These are phyloP conservation scores for Drymonia ruficornis DNA, from an alignment of 2,888 invertebrate species.

Conservation along the genomic window DNA sequence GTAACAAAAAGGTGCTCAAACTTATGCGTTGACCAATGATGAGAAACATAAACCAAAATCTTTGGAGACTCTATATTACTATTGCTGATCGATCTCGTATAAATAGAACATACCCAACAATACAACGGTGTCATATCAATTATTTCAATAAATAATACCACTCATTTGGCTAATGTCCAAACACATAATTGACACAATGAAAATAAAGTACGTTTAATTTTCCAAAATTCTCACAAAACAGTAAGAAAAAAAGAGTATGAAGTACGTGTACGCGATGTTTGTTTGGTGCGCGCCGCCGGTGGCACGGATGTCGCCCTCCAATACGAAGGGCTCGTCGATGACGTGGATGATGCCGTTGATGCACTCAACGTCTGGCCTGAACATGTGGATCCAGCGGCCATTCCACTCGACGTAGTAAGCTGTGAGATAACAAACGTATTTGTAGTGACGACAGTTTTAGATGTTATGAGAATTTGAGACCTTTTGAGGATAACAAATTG, in stretches of 20 bases:
- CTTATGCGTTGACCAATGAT: neutral
- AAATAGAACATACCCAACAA: neutral
- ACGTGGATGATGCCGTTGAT: constrained; percentile 98
- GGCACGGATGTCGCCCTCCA: constrained; percentile 92
- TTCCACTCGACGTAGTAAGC: constrained; percentile 95
- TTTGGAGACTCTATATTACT: neutral
- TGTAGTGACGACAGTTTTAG: neutral
- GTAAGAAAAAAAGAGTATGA: constrained; percentile 56
- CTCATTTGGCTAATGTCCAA: constrained; percentile 25
- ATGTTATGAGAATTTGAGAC: neutral
- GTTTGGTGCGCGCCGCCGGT: constrained; percentile 76
- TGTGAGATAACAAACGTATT: constrained; percentile 57
- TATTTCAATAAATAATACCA: constrained; percentile 3
- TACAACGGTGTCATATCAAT: neutral
- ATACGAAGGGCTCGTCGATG: constrained; percentile 94
- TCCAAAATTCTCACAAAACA: constrained; percentile 62
- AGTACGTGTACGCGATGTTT: constrained; percentile 45
- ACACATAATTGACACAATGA: constrained; percentile 41
- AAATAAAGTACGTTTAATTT: constrained; percentile 50
- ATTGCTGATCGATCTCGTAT: neutral
- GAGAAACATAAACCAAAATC: neutral
- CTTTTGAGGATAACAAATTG: no score
- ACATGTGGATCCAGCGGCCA: constrained; percentile 92
- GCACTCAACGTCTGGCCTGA: constrained; percentile 96
- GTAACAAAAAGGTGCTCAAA: neutral